These are phyloP conservation scores for Wasmannia auropunctata DNA, from an alignment of 1,140 invertebrate genomes.

Conservation along the genomic window DNA sequence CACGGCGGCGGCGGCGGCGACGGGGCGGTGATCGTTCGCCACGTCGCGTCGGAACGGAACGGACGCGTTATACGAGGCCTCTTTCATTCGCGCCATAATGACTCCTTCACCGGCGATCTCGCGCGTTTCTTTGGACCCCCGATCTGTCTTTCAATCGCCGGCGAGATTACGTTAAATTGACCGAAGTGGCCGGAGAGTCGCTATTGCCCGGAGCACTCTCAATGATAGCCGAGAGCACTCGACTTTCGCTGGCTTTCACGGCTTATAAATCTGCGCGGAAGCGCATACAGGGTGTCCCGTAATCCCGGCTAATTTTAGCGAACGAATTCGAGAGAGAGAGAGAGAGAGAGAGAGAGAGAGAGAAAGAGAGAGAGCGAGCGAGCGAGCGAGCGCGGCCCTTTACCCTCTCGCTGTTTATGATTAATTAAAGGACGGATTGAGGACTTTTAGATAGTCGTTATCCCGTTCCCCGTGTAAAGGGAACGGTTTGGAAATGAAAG, in stretches of 20 bases:
- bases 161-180: constrained; percentile 72
- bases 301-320: background rate
- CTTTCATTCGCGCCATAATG: constrained; percentile 61
- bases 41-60: background rate
- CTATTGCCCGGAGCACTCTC: constrained; percentile 68
- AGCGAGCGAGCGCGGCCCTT: too few species aligned
- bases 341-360: too few species aligned
- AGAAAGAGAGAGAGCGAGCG: too few species aligned
- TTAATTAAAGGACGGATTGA: background rate
- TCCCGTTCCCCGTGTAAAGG: background rate
- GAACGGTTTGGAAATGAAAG: background rate
- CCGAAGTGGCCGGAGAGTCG: constrained; percentile 66
- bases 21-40: background rate
- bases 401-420: background rate
- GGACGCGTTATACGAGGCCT: background rate
- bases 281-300: background rate
- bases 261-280: constrained; percentile 10
- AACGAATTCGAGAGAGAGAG: background rate
- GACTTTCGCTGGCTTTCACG: constrained; percentile 71
- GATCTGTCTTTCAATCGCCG: constrained; percentile 66
- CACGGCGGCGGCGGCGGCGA: too few species aligned
- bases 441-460: background rate
- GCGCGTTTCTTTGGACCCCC: constrained; percentile 63
- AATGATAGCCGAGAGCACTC: constrained; percentile 69
- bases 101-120: constrained; percentile 49